Evolutionary conservation across 2,797 vertebrate species (phyloP).

Genomic region (Labeo calbasu): DNA sequence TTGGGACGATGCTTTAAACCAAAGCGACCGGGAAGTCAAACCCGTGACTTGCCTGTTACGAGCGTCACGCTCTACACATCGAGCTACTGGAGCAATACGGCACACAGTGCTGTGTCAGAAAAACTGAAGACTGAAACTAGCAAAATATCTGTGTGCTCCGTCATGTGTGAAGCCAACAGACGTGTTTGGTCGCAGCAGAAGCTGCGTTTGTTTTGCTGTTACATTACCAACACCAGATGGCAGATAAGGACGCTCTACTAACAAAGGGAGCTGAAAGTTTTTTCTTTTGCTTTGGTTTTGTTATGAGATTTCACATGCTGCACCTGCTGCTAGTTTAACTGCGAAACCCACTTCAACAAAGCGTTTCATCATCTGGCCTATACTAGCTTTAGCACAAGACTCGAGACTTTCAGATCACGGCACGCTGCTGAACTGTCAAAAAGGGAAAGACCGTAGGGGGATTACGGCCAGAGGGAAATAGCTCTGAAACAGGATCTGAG

Average conservation of each 20-base stretch:
- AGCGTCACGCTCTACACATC: background rate
- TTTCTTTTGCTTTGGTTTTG: slow-evolving; percentile 9
- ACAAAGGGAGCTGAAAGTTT: background rate
- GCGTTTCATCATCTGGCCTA: background rate
- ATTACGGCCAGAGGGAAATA: slow-evolving; percentile 29
- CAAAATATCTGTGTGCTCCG: background rate
- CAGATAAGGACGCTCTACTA: background rate
- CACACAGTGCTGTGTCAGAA: slow-evolving; percentile 4
- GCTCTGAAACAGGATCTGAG: slow-evolving; percentile 41
- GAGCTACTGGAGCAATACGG: background rate
- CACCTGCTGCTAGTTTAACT: slow-evolving; percentile 29
- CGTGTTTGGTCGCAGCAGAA: background rate
- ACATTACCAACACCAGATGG: slow-evolving; percentile 5
- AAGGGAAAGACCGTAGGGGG: slow-evolving; percentile 42
- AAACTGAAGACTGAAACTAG: slow-evolving; percentile 5
- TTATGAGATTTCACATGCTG: slow-evolving; percentile 12
- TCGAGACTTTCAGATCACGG: background rate
- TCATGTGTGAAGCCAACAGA: background rate
- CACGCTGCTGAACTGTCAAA: background rate
- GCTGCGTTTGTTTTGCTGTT: background rate
- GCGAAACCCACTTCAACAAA: background rate
- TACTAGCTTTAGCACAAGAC: background rate
- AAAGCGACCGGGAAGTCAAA: background rate
- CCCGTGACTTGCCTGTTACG: background rate
- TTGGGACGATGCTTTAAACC: background rate